These are phyloP conservation scores for Notolepis coatsorum DNA, from an alignment of 2,797 vertebrate species.

Conservation along the genomic window DNA sequence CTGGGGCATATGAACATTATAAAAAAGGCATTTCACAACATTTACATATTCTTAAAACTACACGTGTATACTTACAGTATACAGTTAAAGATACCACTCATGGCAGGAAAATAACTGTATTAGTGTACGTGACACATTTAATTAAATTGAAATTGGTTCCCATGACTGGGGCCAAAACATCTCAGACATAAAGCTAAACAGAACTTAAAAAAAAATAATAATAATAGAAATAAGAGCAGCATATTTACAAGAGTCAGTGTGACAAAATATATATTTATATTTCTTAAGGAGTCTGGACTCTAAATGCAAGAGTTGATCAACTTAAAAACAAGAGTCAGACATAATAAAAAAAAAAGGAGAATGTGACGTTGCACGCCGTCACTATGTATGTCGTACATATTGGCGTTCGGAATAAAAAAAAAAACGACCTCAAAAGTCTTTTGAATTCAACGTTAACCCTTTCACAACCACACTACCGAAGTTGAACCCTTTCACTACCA, in stretches of 20 bases:
- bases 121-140: no score
- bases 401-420: constrained; percentile 22
- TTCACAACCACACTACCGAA: no score
- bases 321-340: constrained; percentile 26
- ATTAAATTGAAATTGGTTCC: no score
- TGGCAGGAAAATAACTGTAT: no score
- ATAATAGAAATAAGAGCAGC: constrained; percentile 40
- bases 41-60: no score
- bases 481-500: no score
- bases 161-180: not conserved
- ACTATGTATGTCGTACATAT: constrained; percentile 28
- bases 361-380: constrained; percentile 21
- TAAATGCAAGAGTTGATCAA: constrained; percentile 39
- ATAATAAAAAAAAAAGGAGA: constrained; percentile 17
- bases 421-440: constrained; percentile 8
- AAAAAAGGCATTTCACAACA: no score
- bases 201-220: not conserved
- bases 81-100: no score
- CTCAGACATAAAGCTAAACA: constrained; percentile 12
- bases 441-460: not conserved
- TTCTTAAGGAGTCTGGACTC: constrained; percentile 12
- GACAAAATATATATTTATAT: constrained; percentile 11
- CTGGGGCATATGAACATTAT: no score
- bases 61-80: no score
- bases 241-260: constrained; percentile 74